phyloP scores from a whole-genome alignment of 1,140 invertebrate species.

The Drosophila jambulina region DNA sequence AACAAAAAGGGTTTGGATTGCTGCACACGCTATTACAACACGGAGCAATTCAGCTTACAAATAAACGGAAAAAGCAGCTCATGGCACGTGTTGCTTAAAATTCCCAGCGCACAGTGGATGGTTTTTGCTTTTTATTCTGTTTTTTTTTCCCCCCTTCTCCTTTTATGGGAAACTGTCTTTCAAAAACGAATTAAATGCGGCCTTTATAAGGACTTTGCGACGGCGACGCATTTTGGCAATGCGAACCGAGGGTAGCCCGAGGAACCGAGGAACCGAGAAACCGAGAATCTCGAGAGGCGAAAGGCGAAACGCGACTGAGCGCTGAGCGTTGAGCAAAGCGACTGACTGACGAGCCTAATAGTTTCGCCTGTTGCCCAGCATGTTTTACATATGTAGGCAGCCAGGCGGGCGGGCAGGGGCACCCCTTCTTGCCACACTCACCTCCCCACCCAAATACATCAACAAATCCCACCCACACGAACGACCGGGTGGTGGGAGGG shows the following conservation, averaged over 20 bases:
- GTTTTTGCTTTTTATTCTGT: constrained; percentile 2
- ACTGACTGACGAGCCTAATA: constrained; percentile 54
- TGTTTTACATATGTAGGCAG: constrained; percentile 58
- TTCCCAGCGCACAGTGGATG: constrained; percentile 33
- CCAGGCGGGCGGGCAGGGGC: constrained; percentile 8
- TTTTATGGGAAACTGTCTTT: constrained; percentile 39
- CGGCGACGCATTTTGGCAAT: constrained; percentile 59
- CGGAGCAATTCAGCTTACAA: constrained; percentile 61
- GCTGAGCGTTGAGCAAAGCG: constrained; percentile 29
- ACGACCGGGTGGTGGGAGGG: constrained; percentile 3
- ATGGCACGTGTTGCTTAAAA: constrained; percentile 70
- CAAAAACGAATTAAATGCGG: constrained; percentile 27
- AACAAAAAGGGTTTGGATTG: neutral
- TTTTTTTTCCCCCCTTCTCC: neutral
- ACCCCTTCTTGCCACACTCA: constrained; percentile 8
- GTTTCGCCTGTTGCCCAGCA: constrained; percentile 61
- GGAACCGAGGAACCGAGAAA: constrained; percentile 18
- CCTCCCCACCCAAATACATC: neutral
- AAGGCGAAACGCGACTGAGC: constrained; percentile 42
- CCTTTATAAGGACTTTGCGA: constrained; percentile 73
- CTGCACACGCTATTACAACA: constrained; percentile 38
- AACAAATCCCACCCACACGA: constrained; percentile 27
- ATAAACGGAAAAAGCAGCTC: constrained; percentile 73
- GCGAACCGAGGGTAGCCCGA: constrained; percentile 9
- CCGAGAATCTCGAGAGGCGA: constrained; percentile 4